These are phyloP conservation scores for Apodemus agrarius DNA, from an alignment of 2,797 vertebrate species.

Conservation along the genomic window DNA sequence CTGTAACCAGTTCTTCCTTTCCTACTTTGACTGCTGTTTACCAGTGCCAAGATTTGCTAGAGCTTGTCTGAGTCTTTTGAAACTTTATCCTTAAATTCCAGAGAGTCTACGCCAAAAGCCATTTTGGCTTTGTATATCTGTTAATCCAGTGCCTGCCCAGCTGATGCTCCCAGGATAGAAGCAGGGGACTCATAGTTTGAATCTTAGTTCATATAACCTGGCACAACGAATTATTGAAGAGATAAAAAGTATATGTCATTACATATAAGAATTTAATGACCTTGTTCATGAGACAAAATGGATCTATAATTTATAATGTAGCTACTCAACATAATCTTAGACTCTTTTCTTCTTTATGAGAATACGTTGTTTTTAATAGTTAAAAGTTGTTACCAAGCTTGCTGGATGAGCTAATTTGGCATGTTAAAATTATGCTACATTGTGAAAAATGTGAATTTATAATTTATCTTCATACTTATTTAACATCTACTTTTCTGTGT, in stretches of 20 bases:
- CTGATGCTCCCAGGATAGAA: conserved; percentile 61
- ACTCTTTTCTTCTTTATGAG: conserved; percentile 15
- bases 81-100: conserved; percentile 69
- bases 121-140: conserved; percentile 55
- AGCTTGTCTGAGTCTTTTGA: conserved; percentile 63
- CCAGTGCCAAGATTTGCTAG: conserved; percentile 69
- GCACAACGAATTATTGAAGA: background rate
- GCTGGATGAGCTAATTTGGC: background rate
- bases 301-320: background rate
- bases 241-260: background rate
- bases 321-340: background rate
- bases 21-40: conserved; percentile 49
- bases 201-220: background rate
- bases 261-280: background rate
- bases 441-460: background rate
- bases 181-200: background rate
- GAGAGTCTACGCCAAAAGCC: conserved; percentile 4
- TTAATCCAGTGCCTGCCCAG: conserved; percentile 55
- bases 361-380: background rate
- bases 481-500: background rate
- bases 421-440: background rate
- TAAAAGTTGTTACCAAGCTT: background rate
- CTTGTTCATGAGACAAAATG: background rate
- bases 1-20: background rate
- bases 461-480: background rate